Evolutionary conservation across 2,888 invertebrate species (phyloP), one percentile per base, ranked within the genome.

Genomic region (Plagiodera versicolora): DNA sequence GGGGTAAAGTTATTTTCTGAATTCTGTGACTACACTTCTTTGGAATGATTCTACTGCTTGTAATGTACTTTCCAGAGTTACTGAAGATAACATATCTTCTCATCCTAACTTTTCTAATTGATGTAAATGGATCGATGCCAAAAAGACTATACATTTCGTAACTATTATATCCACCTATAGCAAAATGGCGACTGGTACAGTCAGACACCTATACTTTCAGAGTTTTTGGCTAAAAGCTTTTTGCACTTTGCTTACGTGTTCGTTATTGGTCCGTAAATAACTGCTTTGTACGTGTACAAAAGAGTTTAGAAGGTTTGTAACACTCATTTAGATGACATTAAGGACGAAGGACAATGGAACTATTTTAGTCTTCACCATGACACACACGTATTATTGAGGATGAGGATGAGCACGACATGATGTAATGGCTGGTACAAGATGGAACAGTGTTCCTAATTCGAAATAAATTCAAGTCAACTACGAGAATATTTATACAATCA

Each of bases 141-240:
- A 58, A 61, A 63, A 64, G 67, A 66, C 71, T 63, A 68, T 68
- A 68, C 64, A 62, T 64, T 61, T 60, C 14, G 14, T 14, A 14
- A 39, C 4, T 14, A 39, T 39, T 39, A 39, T 39, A 17, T 10
- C 24, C 30, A 57, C 56, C 65, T 64, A 66, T 65, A 61, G 64
- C 60, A 72, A 74, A 75, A 74, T 72, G 73, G 75, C 69, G 72
- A 61, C 70, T 73, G 76, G 73, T 69, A 77, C 76, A 55, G 67
- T 58, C 71, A 74, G 75, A 74, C 71, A 77, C 76, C 68, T 70
- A 70, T 72, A 69, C 72, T 69, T 69, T 64, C 39, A 54, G 67
- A 72, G 74, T 75, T 76, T 80, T 74, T 78, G 69, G 64, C 69
- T 79, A 78, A 80, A 79, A 79, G 79, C 74, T 71, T 75, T 73